phyloP scores from a whole-genome alignment of 2,113 vertebrate genomes.

The Balaenoptera acutorostrata region DNA sequence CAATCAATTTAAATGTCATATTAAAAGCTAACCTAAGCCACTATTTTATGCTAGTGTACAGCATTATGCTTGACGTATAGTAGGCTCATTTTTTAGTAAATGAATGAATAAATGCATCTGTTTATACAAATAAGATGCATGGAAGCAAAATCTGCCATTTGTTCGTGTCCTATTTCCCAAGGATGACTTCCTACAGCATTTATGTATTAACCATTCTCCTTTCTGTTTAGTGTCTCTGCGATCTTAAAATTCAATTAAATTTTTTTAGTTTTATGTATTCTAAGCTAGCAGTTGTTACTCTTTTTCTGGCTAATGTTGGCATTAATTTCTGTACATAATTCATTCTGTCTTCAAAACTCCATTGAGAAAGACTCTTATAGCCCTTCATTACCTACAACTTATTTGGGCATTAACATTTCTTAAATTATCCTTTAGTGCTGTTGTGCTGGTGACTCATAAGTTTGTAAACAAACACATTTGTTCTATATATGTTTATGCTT shows the following conservation, averaged over 20 bases:
- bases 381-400: constrained; percentile 74
- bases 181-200: constrained; percentile 18
- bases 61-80: neutral
- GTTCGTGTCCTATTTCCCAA: neutral
- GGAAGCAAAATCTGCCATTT: neutral
- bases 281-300: constrained; percentile 50
- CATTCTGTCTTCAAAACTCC: constrained; percentile 76
- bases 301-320: constrained; percentile 52
- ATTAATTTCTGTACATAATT: constrained; percentile 78
- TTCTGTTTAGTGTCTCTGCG: constrained; percentile 57
- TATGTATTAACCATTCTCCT: constrained; percentile 33
- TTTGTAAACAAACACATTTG: constrained; percentile 83
- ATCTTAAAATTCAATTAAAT: constrained; percentile 51
- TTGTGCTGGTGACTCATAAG: constrained; percentile 75
- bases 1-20: neutral
- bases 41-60: neutral
- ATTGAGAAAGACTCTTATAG: constrained; percentile 70
- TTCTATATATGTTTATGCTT: constrained; percentile 76
- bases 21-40: neutral
- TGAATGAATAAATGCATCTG: neutral
- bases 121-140: neutral
- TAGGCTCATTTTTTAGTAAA: neutral
- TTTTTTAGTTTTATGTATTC: constrained; percentile 19
- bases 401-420: constrained; percentile 76
- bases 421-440: constrained; percentile 74